Percentiles rank a stretch among this genome's conserved stretches.
Evolutionary conservation across 2,888 invertebrate genomes (phyloP).

Genomic region (Lepidocyrtoides sp.): DNA sequence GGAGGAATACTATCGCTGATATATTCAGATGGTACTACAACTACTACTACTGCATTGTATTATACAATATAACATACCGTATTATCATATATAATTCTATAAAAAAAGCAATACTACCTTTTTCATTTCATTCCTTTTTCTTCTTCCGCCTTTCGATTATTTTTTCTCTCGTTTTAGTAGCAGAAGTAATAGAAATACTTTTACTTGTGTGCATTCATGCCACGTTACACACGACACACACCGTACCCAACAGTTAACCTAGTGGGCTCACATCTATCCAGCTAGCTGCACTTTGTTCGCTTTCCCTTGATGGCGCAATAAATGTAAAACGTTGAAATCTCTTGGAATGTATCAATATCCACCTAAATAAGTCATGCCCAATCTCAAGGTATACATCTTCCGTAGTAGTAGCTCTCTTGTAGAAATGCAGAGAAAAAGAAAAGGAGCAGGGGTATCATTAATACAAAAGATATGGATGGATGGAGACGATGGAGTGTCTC

Average conservation of each 20-base stretch:
- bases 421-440: neutral
- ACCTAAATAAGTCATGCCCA: slow-evolving; percentile 37
- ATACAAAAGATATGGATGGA: neutral
- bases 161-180: too few species aligned
- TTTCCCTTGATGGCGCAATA: slow-evolving; percentile 56
- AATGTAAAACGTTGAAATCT: slow-evolving; percentile 28
- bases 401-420: neutral
- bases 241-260: slow-evolving; percentile 1
- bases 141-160: neutral
- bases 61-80: neutral
- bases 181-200: neutral
- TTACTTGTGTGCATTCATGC: neutral
- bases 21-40: slow-evolving; percentile 85
- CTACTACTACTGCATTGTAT: too few species aligned
- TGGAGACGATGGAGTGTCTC: neutral
- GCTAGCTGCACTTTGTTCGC: neutral
- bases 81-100: neutral
- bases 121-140: neutral
- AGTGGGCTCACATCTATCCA: neutral
- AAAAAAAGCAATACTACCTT: neutral
- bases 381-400: neutral
- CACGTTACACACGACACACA: neutral
- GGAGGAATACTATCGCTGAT: slow-evolving; percentile 85
- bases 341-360: slow-evolving; percentile 43
- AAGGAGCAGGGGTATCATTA: slow-evolving; percentile 14